These are phyloP conservation scores for Bellardia pandia DNA, from an alignment of 2,888 invertebrate genomes.

Conservation along the genomic window DNA sequence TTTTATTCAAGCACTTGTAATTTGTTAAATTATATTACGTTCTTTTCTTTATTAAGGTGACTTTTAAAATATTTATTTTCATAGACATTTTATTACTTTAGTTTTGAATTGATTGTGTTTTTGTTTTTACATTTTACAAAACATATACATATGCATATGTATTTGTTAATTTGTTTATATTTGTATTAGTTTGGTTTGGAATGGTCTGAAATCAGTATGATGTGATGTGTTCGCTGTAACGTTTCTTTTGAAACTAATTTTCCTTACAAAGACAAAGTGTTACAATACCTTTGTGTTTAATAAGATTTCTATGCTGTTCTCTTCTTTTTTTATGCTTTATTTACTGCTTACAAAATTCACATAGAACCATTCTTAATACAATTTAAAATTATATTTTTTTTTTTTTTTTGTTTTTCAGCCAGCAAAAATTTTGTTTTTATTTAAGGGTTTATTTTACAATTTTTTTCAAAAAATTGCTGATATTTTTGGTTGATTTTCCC, in stretches of 20 bases:
- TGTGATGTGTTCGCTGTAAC: slow-evolving; percentile 79
- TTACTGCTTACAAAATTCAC: slow-evolving; percentile 56
- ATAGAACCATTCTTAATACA: slow-evolving; percentile 33
- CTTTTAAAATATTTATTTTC: not conserved
- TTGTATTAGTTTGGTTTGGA: too few species aligned
- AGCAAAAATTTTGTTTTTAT: slow-evolving; percentile 26
- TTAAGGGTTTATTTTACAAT: slow-evolving; percentile 67
- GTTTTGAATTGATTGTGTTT: slow-evolving; percentile 1
- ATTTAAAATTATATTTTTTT: slow-evolving; percentile 24
- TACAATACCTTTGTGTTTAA: slow-evolving; percentile 68
- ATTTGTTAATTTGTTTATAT: not conserved
- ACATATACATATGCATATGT: not conserved
- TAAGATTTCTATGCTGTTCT: slow-evolving; percentile 36
- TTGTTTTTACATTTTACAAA: slow-evolving; percentile 2
- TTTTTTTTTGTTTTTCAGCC: slow-evolving; percentile 30
- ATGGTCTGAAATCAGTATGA: not conserved
- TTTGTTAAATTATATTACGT: not conserved
- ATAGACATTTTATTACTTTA: slow-evolving; percentile 25
- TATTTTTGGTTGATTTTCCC: slow-evolving; percentile 56
- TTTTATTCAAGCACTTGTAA: not conserved
- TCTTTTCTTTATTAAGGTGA: slow-evolving; percentile 46
- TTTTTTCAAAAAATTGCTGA: slow-evolving; percentile 38
- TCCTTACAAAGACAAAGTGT: slow-evolving; percentile 48
- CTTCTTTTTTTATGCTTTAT: slow-evolving; percentile 40
- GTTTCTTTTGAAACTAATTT: slow-evolving; percentile 83